phyloP scores from a whole-genome alignment of 2,888 invertebrate species.

The Polyommatus iphigenia region DNA sequence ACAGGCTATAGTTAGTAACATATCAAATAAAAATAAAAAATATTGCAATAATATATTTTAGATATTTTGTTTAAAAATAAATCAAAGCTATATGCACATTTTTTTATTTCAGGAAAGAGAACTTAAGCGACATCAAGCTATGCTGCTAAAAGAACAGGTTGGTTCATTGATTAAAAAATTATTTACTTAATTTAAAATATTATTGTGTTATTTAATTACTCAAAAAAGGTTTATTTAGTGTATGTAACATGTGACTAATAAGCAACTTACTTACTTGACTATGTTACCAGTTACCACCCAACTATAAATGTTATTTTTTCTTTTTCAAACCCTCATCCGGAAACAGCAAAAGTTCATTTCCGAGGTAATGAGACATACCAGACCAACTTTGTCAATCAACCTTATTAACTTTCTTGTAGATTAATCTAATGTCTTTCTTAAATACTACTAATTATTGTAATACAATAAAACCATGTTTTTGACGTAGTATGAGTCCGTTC shows the following conservation, averaged over 20 bases:
- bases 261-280: background rate
- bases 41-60: background rate
- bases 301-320: constrained; percentile 39
- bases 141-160: constrained; percentile 95
- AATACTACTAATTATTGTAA: constrained; percentile 3
- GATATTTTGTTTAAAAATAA: background rate
- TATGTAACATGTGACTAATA: constrained; percentile 44
- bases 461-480: background rate
- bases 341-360: constrained; percentile 90
- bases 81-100: background rate
- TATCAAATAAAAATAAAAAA: too few species aligned
- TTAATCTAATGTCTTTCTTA: constrained; percentile 28
- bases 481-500: background rate
- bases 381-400: background rate
- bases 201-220: too few species aligned
- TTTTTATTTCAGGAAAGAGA: constrained; percentile 90
- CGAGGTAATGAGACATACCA: constrained; percentile 83
- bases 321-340: constrained; percentile 58
- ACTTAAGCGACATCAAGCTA: constrained; percentile 92
- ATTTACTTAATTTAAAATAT: too few species aligned
- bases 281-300: too few species aligned
- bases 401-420: constrained; percentile 8
- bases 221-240: too few species aligned
- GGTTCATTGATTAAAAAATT: constrained; percentile 50
- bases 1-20: too few species aligned